Percentiles rank a stretch among this genome's conserved stretches.
Conservation (phyloP, 2,113 vertebrate species). For the Penelope pileata region DNA sequence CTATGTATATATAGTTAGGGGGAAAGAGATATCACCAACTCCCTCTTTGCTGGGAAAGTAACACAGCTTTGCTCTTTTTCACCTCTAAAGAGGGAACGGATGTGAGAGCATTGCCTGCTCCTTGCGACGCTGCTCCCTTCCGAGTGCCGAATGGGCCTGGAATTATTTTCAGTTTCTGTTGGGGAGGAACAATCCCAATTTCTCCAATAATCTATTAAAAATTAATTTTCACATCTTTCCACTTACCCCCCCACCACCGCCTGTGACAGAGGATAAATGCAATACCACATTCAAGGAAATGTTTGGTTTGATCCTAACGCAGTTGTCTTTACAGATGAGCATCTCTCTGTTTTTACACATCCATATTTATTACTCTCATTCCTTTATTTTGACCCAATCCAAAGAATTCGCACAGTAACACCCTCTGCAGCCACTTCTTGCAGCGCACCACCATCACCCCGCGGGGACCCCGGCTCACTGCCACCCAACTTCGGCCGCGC, state of each 20-base stretch:
- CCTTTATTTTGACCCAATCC: constrained; percentile 25
- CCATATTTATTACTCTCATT: background rate
- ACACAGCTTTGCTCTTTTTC: constrained; percentile 43
- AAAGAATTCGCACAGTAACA: constrained; percentile 44
- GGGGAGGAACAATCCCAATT: fast-evolving
- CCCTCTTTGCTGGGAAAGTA: background rate
- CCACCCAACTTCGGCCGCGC: constrained; percentile 37
- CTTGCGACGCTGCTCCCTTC: background rate
- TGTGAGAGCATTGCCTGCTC: background rate
- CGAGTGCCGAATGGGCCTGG: background rate
- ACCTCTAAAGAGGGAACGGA: constrained; percentile 21
- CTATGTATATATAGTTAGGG: background rate
- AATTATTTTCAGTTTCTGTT: background rate
- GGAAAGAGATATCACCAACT: background rate
- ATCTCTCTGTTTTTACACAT: background rate
- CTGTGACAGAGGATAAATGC: constrained; percentile 10
- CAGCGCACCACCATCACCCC: background rate
- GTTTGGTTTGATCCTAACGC: constrained; percentile 47
- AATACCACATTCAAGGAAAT: constrained; percentile 43
- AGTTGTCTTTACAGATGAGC: constrained; percentile 51
- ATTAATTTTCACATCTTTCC: background rate
- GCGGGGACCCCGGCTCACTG: background rate
- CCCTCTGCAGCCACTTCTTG: constrained; percentile 14
- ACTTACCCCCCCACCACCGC: background rate
- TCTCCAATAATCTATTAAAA: constrained; percentile 19